phyloP scores from a whole-genome alignment of 2,888 invertebrate species.

The Trichopria drosophilae region DNA sequence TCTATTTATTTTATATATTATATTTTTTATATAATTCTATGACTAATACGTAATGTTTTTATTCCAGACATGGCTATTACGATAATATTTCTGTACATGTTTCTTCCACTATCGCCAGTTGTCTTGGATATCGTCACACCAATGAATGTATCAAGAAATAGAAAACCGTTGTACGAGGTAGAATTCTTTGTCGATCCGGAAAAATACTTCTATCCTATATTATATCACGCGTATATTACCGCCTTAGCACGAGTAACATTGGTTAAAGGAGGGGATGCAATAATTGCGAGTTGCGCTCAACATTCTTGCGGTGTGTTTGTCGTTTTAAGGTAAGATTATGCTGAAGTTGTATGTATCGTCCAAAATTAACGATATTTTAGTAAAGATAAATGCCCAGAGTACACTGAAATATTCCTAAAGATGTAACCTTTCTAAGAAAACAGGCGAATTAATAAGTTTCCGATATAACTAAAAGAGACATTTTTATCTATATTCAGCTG shows the following conservation, averaged over 20 bases:
- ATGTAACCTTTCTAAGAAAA: not conserved
- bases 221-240: conserved; percentile 10
- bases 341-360: not conserved
- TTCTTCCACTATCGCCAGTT: conserved; percentile 21
- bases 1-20: too few relatives aligned
- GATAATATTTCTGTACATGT: not conserved
- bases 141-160: conserved; percentile 25
- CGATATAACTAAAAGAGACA: too few relatives aligned
- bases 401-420: not conserved
- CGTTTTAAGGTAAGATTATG: not conserved
- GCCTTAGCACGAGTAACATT: not conserved
- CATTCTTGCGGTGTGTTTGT: conserved; percentile 2
- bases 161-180: conserved; percentile 21
- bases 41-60: too few relatives aligned
- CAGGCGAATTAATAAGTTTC: not conserved
- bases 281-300: not conserved
- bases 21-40: too few relatives aligned
- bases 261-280: not conserved
- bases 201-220: conserved; percentile 25
- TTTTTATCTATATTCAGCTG: too few relatives aligned
- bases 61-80: not conserved
- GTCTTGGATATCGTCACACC: conserved; percentile 25
- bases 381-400: not conserved
- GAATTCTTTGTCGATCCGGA: conserved; percentile 30
- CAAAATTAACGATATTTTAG: not conserved